Conservation (phyloP, 2,113 vertebrate species). For the Melanocharis versteri region DNA sequence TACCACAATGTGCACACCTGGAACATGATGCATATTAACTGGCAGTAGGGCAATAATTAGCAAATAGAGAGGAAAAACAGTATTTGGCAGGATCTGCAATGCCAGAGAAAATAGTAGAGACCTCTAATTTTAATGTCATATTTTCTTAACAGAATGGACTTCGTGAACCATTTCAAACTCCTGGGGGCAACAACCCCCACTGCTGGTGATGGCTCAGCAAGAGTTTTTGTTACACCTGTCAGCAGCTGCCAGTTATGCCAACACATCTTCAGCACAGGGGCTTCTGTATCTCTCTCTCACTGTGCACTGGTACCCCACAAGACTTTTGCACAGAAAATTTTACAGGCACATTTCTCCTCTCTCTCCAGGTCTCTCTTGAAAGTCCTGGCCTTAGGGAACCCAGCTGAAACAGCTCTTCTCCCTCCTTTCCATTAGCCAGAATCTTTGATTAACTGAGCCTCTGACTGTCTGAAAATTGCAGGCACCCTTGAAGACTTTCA, state of each 20-base stretch:
- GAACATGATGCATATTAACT: neutral
- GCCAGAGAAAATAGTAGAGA: neutral
- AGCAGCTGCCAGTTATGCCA: neutral
- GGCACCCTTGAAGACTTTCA: conserved; percentile 37
- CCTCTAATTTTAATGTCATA: neutral
- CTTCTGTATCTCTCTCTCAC: neutral
- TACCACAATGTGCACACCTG: neutral
- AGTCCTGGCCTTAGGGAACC: neutral
- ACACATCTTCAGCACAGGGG: neutral
- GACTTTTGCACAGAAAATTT: neutral
- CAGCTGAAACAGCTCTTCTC: neutral
- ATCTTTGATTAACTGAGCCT: conserved; percentile 33
- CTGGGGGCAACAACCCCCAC: neutral
- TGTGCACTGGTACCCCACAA: neutral
- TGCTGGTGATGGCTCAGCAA: neutral
- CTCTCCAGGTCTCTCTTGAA: neutral
- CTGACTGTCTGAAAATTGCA: conserved; percentile 8
- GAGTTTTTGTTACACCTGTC: neutral
- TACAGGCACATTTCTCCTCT: neutral
- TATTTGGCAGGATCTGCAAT: neutral
- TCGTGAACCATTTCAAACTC: neutral
- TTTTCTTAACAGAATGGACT: neutral
- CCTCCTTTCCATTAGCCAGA: neutral
- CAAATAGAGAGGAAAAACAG: neutral
- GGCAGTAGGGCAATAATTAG: neutral